These are phyloP conservation scores for Alligator mississippiensis DNA, from an alignment of 2,113 vertebrate genomes.

Conservation along the genomic window DNA sequence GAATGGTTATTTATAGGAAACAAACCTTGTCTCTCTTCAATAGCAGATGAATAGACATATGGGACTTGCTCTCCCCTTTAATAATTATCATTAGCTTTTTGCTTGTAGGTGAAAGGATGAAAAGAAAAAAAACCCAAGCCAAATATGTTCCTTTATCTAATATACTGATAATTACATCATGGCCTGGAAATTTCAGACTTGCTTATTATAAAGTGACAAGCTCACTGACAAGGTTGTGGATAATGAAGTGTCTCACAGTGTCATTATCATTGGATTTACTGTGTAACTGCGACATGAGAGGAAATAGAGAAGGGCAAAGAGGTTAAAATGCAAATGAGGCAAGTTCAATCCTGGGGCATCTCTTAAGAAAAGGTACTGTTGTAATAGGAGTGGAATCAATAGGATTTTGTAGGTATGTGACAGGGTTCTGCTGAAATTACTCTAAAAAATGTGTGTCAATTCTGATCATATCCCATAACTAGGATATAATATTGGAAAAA, in stretches of 20 bases:
- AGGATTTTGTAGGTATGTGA: not conserved
- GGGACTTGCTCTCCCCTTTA: not conserved
- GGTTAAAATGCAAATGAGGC: not conserved
- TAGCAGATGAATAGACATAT: not conserved
- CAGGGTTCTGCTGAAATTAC: not conserved
- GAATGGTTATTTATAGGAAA: not conserved
- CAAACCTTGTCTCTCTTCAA: not conserved
- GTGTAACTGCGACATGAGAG: not conserved
- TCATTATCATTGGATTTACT: not conserved
- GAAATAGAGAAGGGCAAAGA: not conserved
- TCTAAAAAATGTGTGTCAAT: not conserved
- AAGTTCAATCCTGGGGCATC: not conserved
- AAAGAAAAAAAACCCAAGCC: not conserved
- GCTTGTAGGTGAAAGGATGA: accelerated
- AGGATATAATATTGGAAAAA: not conserved
- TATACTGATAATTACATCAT: accelerated
- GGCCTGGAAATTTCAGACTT: not conserved
- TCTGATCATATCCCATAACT: too few species aligned
- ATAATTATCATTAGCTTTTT: not conserved
- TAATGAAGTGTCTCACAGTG: not conserved
- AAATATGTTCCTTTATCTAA: accelerated
- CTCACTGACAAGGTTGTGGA: not conserved
- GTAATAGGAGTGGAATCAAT: not conserved
- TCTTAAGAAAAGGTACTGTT: not conserved
- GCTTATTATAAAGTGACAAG: not conserved